These are phyloP conservation scores for Tiliacea aurago DNA, from an alignment of 2,888 invertebrate genomes.

Conservation along the genomic window DNA sequence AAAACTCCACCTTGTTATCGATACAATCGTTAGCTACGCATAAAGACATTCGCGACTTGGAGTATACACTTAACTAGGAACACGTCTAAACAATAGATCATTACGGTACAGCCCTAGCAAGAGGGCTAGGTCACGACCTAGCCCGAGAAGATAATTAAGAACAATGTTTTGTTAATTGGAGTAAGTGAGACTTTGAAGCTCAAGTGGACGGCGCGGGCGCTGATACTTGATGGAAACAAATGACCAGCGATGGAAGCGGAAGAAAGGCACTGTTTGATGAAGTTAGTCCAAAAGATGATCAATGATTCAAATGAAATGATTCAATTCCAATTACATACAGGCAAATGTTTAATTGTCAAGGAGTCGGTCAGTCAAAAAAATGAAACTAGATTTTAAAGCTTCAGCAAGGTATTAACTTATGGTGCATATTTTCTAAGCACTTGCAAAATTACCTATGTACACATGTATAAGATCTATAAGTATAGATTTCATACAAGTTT, in stretches of 20 bases:
- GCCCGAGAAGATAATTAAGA: conserved; percentile 75
- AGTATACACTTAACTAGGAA: conserved; percentile 26
- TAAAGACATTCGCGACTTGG: conserved; percentile 30
- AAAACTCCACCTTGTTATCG: conserved; percentile 43
- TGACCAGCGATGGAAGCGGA: neutral
- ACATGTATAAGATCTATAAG: too few relatives aligned
- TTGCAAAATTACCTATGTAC: too few relatives aligned
- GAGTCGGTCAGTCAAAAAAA: neutral
- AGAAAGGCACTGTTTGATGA: neutral
- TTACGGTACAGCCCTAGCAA: conserved; percentile 49
- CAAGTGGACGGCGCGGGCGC: conserved; percentile 39
- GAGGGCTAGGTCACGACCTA: conserved; percentile 66
- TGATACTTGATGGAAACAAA: conserved; percentile 3
- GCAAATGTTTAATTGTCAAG: neutral
- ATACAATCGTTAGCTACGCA: conserved; percentile 50
- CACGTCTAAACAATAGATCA: conserved; percentile 46
- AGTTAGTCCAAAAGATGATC: neutral
- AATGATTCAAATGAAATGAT: neutral
- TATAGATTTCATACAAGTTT: neutral
- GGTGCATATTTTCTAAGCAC: neutral
- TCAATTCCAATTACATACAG: too few relatives aligned
- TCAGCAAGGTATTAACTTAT: neutral
- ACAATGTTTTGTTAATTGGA: conserved; percentile 77
- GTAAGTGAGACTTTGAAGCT: conserved; percentile 59
- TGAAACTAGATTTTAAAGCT: neutral